Conservation (phyloP, 2,888 invertebrate species). For the Coelinius sp. region DNA sequence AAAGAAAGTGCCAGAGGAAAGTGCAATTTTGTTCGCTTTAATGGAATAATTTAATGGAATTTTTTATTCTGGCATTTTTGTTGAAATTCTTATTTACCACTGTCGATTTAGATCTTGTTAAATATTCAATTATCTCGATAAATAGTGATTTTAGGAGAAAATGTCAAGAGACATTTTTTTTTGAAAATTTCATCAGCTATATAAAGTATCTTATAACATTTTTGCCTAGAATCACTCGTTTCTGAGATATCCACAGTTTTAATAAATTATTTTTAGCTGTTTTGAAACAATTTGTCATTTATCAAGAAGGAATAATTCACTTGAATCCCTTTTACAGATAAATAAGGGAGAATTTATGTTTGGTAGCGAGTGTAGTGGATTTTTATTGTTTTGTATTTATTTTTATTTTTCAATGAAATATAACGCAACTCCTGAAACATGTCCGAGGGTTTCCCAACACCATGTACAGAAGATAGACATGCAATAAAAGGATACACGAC, state of each 20-base stretch:
- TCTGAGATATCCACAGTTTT: too few species aligned
- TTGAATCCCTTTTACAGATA: background rate
- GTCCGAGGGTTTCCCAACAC: conserved; percentile 29
- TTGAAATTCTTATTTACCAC: background rate
- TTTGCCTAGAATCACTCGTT: too few species aligned
- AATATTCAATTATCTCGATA: too few species aligned
- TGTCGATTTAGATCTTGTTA: background rate
- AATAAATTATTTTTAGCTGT: background rate
- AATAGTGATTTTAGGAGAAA: too few species aligned
- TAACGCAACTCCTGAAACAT: conserved; percentile 34
- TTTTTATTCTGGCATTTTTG: background rate
- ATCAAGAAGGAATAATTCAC: background rate
- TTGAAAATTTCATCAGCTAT: too few species aligned
- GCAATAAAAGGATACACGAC: conserved; percentile 39
- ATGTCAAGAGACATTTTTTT: too few species aligned
- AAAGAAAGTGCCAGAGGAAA: conserved; percentile 37
- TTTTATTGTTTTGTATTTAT: conserved; percentile 11
- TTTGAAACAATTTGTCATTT: background rate
- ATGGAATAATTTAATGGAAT: background rate
- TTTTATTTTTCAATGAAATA: conserved; percentile 14
- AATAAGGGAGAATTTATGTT: conserved; percentile 6
- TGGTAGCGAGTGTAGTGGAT: conserved; percentile 5
- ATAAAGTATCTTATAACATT: too few species aligned
- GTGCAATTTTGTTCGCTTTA: background rate
- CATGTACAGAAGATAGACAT: conserved; percentile 32